These are phyloP conservation scores for Catostomus latipinnis DNA, from an alignment of 2,797 vertebrate genomes.

Conservation along the genomic window DNA sequence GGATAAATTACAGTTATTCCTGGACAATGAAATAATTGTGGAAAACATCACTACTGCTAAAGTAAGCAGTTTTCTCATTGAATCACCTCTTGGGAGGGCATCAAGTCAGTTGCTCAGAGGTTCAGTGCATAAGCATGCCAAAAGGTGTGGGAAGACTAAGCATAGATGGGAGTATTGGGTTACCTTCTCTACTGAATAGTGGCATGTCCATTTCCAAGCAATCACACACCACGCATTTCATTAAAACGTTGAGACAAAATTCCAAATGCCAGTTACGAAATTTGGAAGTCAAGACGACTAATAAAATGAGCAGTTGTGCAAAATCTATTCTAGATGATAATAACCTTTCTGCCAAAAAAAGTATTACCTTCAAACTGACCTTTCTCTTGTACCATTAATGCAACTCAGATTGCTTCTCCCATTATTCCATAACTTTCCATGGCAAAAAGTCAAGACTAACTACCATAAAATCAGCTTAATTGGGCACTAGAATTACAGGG, in stretches of 20 bases:
- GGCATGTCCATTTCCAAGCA: neutral
- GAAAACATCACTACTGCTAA: constrained; percentile 1
- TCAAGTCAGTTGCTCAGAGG: neutral
- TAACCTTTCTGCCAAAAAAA: neutral
- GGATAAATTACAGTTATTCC: constrained; percentile 14
- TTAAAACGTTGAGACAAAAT: neutral
- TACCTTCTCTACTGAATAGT: constrained; percentile 4
- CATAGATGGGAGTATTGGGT: constrained; percentile 26
- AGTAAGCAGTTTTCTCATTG: neutral
- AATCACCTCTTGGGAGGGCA: neutral
- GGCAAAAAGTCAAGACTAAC: constrained; percentile 1
- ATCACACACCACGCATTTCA: neutral
- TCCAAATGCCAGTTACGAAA: neutral
- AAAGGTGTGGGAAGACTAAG: constrained; percentile 9
- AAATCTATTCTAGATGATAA: no score
- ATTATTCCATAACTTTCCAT: neutral
- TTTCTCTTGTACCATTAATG: neutral
- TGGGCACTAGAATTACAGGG: neutral
- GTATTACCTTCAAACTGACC: neutral
- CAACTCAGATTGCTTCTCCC: neutral
- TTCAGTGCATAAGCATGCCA: constrained; percentile 7
- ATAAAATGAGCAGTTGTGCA: no score
- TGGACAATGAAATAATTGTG: neutral
- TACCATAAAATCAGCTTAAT: neutral
- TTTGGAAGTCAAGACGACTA: neutral